Conservation (phyloP, 2,797 vertebrate species). For the Pipistrellus kuhlii region DNA sequence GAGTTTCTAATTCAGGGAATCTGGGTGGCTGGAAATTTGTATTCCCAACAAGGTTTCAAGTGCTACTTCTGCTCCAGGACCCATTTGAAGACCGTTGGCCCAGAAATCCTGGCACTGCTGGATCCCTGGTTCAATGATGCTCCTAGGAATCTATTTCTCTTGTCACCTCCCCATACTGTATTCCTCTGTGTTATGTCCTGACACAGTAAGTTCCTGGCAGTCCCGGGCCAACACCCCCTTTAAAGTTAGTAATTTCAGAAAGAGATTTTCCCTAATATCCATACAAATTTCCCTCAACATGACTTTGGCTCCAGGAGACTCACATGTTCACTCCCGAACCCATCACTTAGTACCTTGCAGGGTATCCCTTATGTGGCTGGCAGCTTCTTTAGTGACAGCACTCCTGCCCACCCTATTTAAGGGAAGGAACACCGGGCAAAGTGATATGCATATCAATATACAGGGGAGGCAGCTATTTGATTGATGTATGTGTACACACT, state of each 20-base stretch:
- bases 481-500: no score
- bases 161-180: no score
- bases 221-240: no score
- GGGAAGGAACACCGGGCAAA: not conserved
- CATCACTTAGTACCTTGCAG: rapidly evolving
- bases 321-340: rapidly evolving
- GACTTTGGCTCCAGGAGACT: not conserved
- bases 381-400: not conserved
- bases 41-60: not conserved
- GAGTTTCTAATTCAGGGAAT: not conserved
- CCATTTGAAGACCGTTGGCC: not conserved
- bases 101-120: not conserved
- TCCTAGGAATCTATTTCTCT: no score
- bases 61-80: not conserved
- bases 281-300: not conserved
- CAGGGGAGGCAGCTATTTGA: no score
- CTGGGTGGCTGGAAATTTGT: not conserved
- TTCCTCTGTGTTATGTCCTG: not conserved
- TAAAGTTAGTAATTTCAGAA: not conserved
- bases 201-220: no score
- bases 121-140: not conserved
- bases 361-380: not conserved
- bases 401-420: no score
- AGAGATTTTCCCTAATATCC: not conserved
- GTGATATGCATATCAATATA: rapidly evolving